Base-by-base conservation (phyloP, 2,888 invertebrate species). In the Tenthredo notha region DNA sequence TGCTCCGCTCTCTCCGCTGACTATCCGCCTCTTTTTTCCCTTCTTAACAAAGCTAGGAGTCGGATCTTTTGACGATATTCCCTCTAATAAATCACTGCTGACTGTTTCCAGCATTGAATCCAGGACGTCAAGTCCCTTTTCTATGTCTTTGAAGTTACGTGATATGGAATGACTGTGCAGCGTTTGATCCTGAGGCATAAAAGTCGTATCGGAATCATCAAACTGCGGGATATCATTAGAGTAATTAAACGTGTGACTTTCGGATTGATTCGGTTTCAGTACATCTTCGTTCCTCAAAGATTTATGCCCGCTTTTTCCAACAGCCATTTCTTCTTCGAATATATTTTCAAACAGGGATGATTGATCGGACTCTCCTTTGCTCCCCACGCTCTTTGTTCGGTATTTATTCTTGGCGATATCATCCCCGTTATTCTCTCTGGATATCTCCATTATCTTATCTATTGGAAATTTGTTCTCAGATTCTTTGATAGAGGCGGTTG, bases 91-190 rank as follows among this genome's bases (percentile, higher is more conserved):
- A 77, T 77, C 18, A 40, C 50, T 18, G n/a, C 54, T n/a, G 10
- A 54, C 77, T 3, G 54, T 54, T 77, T 77, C 77, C 12, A 77
- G 77, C 54, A 77, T 77, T 18, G 54, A 50, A n/a, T 77, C 77
- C 25, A 77, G 33, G 9, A 33, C 50, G 21, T 77, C 54, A 0
- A 77, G n/a, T 2, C 50, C 77, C 6, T 50, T 37, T 25, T 77
- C 77, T 29, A 77, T 77, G 40, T 43, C 47, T 54, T 25, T 21
- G 1, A 33, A 54, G 29, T 77, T 77, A 33, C 50, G 15, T n/a
- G 50, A 77, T 54, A 25, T 77, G 37, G 33, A 33, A 77, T 77
- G 25, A 10, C 77, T 29, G 10, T 50, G 25, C 12, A 29, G 18
- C 21, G 1, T 47, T 1, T 50, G 33, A 25, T 77, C 77, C 25